Percentiles rank a stretch among this genome's conserved stretches.
These are phyloP conservation scores for Drosophila merina DNA, from an alignment of 2,888 invertebrate genomes.

Conservation along the genomic window DNA sequence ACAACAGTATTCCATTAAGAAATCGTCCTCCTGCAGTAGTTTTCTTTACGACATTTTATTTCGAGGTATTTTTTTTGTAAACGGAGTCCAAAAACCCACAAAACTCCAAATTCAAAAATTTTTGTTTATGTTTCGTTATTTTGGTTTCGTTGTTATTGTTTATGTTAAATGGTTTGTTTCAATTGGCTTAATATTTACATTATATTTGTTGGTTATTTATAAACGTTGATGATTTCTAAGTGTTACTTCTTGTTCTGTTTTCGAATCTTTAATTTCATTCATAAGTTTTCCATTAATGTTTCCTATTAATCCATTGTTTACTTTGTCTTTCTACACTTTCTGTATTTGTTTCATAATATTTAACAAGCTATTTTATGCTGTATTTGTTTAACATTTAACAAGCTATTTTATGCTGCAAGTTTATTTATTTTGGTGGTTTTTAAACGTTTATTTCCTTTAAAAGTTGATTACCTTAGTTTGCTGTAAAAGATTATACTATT, in stretches of 20 bases:
- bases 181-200: constrained; percentile 42
- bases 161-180: constrained; percentile 18
- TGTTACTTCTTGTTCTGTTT: not conserved
- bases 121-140: constrained; percentile 33
- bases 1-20: constrained; percentile 82
- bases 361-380: not conserved
- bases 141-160: constrained; percentile 12
- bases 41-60: constrained; percentile 84
- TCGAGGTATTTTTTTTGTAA: constrained; percentile 84
- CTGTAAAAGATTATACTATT: no score
- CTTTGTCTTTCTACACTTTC: constrained; percentile 18
- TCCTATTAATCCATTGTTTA: constrained; percentile 7
- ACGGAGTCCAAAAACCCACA: constrained; percentile 74
- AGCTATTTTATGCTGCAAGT: not conserved
- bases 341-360: constrained; percentile 10
- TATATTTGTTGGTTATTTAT: constrained; percentile 22
- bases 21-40: constrained; percentile 85
- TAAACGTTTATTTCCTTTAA: no score
- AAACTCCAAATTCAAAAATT: constrained; percentile 67
- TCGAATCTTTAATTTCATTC: not conserved
- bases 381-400: constrained; percentile 15
- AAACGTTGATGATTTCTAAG: constrained; percentile 29
- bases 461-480: no score
- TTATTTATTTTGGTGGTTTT: no score
- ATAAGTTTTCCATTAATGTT: constrained; percentile 15